Percentiles rank a stretch among this genome's conserved stretches.
phyloP scores from a whole-genome alignment of 2,888 invertebrate species.

The Dorcus hopei region DNA sequence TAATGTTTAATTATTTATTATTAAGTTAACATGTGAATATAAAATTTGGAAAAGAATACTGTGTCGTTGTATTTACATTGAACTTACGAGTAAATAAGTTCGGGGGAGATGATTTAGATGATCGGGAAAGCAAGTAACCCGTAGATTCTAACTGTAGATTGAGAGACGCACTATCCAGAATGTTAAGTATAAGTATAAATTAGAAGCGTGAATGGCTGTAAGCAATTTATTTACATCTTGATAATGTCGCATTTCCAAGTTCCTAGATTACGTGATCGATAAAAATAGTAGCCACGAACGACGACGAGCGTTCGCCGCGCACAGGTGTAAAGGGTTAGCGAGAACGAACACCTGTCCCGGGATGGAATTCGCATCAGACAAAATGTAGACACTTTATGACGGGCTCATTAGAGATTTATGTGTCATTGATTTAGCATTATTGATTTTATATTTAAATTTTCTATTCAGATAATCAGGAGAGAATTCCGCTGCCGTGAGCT shows the following conservation, averaged over 20 bases:
- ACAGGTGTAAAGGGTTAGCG: slow-evolving; percentile 1
- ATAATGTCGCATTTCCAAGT: slow-evolving; percentile 1
- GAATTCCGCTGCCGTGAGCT: slow-evolving; percentile 3
- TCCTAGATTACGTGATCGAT: slow-evolving; percentile 2
- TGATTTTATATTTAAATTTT: slow-evolving; percentile 29
- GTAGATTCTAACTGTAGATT: background rate
- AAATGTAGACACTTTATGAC: background rate
- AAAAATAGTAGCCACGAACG: background rate
- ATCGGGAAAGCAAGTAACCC: background rate
- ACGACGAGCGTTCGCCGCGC: background rate
- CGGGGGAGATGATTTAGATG: background rate
- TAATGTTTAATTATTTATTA: too few relatives aligned
- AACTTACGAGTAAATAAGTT: background rate
- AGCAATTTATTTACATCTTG: slow-evolving; percentile 2
- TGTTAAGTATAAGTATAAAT: background rate
- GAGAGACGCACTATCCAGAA: background rate
- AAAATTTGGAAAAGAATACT: too few relatives aligned
- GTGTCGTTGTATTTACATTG: too few relatives aligned
- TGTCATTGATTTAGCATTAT: slow-evolving; percentile 30
- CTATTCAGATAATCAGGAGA: slow-evolving; percentile 11
- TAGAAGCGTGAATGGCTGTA: background rate
- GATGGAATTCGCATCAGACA: slow-evolving; percentile 2
- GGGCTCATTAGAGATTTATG: slow-evolving; percentile 19
- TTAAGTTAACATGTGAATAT: too few relatives aligned
- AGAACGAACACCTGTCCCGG: background rate